Evolutionary conservation across 2,113 vertebrate species (phyloP), one percentile per base, ranked within the genome.

Genomic region (Girardinichthys multiradiatus): DNA sequence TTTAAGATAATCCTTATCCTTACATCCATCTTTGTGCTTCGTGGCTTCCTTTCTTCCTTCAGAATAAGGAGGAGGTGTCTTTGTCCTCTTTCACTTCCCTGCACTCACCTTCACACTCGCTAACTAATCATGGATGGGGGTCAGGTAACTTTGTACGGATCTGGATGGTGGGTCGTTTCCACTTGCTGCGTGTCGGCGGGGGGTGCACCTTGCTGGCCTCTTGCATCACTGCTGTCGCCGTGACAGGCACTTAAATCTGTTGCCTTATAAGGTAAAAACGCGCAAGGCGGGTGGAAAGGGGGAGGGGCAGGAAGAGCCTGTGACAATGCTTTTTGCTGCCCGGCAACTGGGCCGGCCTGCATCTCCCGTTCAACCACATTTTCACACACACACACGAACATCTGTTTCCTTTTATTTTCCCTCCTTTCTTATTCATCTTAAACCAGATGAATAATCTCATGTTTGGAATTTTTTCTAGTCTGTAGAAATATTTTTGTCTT

Each of bases 231-330:
- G 48, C 82, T 84, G 86, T 93, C 80, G 30, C 83, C 0, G 79
- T 82, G 89, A 92, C 86, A 85, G 74, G 68, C 89, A 74, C 76
- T 90, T 81, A 80, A 87, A 69, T 81, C 70, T 12, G 51, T 90
- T 90, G 74, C 93, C 93, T 94, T 94, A 92, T 93, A 93, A 90
- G 93, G 93, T 86, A 89, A 92, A 91, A 90, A 76, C 35, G 24
- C 4, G 76, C 66, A 8, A 75, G 69, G 79, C 68, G 68, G 70
- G 76, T 79, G 35, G 59, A 57, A 54, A 70, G 75, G 68, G 71
- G 89, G 83, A 79, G 90, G 84, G 81, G 81, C 87, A 90, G 89
- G 90, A 89, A 91, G 87, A 90, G 92, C 77, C 70, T 82, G 89
- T 88, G 90, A 92, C 91, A 84, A 88, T 90, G 84, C 76, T 84